Conservation (phyloP, 2,888 invertebrate species). For the Andrena fulva region DNA sequence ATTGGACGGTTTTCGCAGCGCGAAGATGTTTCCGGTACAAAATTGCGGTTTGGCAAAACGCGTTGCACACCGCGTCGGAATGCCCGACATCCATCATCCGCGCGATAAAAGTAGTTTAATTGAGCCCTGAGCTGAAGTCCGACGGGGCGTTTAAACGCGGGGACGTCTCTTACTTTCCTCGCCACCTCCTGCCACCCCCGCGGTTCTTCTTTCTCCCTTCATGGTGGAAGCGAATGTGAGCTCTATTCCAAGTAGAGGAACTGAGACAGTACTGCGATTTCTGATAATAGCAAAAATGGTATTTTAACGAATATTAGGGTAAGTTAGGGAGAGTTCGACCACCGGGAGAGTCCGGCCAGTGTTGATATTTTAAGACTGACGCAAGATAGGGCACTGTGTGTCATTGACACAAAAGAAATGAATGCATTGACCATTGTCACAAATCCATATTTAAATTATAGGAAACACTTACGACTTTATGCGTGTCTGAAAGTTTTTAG, state of each 20-base stretch:
- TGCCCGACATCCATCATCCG: conserved; percentile 34
- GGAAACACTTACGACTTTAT: no score
- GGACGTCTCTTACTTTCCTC: conserved; percentile 11
- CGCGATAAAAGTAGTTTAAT: conserved; percentile 53
- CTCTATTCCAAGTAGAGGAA: not conserved
- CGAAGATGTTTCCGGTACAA: conserved; percentile 44
- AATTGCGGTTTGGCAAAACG: conserved; percentile 62
- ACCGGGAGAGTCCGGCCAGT: no score
- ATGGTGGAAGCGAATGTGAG: not conserved
- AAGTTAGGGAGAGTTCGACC: no score
- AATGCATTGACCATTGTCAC: no score
- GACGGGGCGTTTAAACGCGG: not conserved
- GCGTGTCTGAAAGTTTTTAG: no score
- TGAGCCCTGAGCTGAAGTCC: conserved; percentile 23
- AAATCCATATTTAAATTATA: no score
- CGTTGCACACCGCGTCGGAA: conserved; percentile 33
- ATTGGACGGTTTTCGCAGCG: conserved; percentile 62
- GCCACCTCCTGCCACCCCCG: not conserved
- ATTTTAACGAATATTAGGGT: no score
- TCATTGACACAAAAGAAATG: no score
- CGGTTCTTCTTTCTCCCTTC: not conserved
- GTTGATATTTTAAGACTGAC: no score
- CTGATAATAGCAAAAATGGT: no score
- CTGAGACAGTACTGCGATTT: not conserved
- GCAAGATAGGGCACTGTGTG: no score